Evolutionary conservation across 35 echinoderm and acorn worm genomes (phyloP), one percentile per base, ranked within the genome.

Genomic region (Heliocidaris erythrogramma): DNA sequence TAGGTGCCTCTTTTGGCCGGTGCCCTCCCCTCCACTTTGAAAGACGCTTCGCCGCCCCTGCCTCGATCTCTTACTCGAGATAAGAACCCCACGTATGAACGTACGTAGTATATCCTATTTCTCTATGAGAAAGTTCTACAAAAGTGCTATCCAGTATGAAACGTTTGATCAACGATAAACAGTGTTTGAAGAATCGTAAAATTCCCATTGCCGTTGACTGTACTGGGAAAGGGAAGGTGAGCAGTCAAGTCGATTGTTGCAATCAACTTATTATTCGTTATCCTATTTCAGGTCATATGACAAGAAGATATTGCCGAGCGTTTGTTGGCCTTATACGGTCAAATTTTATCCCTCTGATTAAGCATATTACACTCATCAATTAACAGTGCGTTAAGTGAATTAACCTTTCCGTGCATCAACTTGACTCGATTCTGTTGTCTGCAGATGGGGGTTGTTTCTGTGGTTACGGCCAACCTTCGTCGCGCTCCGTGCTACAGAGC

Each of bases 351-450:
- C 88, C 32, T 48, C 30, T 78, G 65, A 27, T 21, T 78, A 78
- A 78, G 65, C 65, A 78, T n/a, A 21, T 78, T 78, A n/a, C 21
- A 18, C 65, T 78, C 65, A 78, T 78, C 65, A 78, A 78, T 78
- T 78, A 78, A 78, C 65, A 78, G 65, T 78, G 65, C 27, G 65
- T 78, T 78, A 78, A 78, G 65, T 78, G 65, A 78, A 78, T 78
- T 78, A 78, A 78, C 24, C 65, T 78, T 78, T 78, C 21, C 27
- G 65, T 78, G 18, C 27, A 78, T 27, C 65, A 78, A 78, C 6
- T 78, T 78, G n/a, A 78, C 18, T 78, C 65, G 4, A 4, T 21
- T 78, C 65, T 78, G 65, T 78, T n/a, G 21, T 78, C 65, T 78
- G 27, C 65, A 18, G 65, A 56, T 56, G 52, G 35, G 65, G 65